Evolutionary conservation across 2,113 vertebrate genomes (phyloP).

Genomic region (Eleginops maclovinus): DNA sequence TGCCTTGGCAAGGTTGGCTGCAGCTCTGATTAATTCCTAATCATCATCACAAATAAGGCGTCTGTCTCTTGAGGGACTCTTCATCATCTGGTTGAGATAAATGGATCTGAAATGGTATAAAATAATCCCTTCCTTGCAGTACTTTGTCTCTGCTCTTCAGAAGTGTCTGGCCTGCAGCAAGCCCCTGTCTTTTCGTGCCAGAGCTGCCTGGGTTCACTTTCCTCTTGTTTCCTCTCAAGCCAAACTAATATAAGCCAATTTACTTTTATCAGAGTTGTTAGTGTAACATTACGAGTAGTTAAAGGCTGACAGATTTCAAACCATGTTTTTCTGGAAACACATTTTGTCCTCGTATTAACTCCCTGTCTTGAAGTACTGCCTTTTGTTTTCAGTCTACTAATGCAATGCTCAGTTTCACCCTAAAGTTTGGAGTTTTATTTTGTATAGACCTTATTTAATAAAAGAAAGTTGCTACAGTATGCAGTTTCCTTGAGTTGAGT

Average conservation of each 20-base stretch:
- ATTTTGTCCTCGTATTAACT: slow-evolving; percentile 37
- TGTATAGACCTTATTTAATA: slow-evolving; percentile 18
- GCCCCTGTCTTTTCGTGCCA: slow-evolving; percentile 73
- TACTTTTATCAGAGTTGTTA: slow-evolving; percentile 72
- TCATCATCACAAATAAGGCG: slow-evolving; percentile 76
- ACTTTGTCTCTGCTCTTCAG: slow-evolving; percentile 54
- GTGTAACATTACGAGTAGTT: slow-evolving; percentile 44
- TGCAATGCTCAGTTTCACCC: slow-evolving; percentile 38
- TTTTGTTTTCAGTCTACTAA: slow-evolving; percentile 43
- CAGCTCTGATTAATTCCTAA: slow-evolving; percentile 74
- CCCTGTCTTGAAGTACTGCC: slow-evolving; percentile 9
- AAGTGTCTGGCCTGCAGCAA: slow-evolving; percentile 57
- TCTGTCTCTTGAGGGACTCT: slow-evolving; percentile 67
- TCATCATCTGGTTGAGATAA: slow-evolving; percentile 82
- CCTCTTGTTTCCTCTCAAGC: slow-evolving; percentile 66
- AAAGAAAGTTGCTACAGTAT: slow-evolving; percentile 13
- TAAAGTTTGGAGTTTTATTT: slow-evolving; percentile 35
- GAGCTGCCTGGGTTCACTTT: slow-evolving; percentile 73
- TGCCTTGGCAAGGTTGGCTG: slow-evolving; percentile 57
- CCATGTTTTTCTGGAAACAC: slow-evolving; percentile 37
- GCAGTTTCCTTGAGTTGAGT: slow-evolving; percentile 29
- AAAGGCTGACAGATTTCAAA: slow-evolving; percentile 44
- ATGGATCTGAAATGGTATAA: slow-evolving; percentile 68
- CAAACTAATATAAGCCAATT: slow-evolving; percentile 70
- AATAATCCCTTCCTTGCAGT: slow-evolving; percentile 60